A percentile compares a stretch with the other conserved stretches of the same genome.
Conservation (phyloP, 2,797 vertebrate genomes). For the Morelia viridis region DNA sequence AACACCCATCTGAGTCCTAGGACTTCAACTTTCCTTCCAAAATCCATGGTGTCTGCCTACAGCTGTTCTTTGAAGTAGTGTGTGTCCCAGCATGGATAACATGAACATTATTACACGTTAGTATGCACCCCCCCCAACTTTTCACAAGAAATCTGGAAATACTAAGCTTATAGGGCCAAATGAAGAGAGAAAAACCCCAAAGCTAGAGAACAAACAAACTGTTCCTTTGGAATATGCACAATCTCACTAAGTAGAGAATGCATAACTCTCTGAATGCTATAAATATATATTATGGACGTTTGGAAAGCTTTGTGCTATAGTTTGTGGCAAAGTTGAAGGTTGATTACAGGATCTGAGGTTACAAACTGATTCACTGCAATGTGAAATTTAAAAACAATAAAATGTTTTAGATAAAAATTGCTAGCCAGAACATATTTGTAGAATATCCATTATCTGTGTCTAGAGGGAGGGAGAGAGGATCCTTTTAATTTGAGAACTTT, state of each 20-base stretch:
- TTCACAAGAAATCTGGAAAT: not conserved
- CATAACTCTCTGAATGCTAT: constrained; percentile 9
- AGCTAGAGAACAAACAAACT: constrained; percentile 38
- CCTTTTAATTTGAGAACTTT: not conserved
- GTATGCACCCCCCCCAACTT: not conserved
- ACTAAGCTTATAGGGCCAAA: constrained; percentile 24
- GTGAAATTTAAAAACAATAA: constrained; percentile 42
- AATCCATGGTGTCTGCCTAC: not conserved
- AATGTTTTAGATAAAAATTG: not conserved
- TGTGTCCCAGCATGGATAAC: not conserved
- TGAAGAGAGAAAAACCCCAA: not conserved
- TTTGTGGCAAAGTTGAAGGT: constrained; percentile 1
- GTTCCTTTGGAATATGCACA: constrained; percentile 32
- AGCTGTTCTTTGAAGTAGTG: not conserved
- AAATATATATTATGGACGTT: constrained; percentile 34
- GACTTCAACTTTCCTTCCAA: not conserved
- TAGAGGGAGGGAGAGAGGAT: not conserved
- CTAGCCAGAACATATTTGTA: constrained; percentile 13
- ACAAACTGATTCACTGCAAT: constrained; percentile 10
- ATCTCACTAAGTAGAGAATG: not conserved
- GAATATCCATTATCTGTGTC: not conserved
- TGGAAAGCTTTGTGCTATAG: constrained; percentile 12
- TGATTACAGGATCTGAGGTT: not conserved
- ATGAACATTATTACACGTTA: not conserved
- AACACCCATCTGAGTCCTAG: not conserved